Conservation (phyloP, 2,888 invertebrate genomes). For the Synergus gifuensis region DNA sequence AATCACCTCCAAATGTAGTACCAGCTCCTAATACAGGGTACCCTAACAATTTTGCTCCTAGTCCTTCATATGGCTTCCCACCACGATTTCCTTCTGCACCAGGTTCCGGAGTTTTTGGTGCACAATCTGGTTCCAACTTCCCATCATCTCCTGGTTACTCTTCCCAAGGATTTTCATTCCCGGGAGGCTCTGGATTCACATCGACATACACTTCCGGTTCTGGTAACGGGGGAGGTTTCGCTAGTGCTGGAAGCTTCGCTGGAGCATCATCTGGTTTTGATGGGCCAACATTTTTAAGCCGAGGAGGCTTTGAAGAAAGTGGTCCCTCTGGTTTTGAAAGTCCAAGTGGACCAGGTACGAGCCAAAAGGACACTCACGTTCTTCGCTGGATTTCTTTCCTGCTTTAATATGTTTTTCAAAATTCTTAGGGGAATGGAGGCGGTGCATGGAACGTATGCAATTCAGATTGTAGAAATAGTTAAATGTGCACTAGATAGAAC, state of each 20-base stretch:
- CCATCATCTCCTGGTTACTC: neutral
- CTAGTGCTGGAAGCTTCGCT: neutral
- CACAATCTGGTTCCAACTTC: neutral
- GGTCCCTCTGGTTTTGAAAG: neutral
- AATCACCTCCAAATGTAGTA: neutral
- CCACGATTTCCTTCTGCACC: neutral
- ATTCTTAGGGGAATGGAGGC: neutral
- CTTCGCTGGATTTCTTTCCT: neutral
- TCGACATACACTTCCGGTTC: neutral
- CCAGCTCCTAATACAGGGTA: neutral
- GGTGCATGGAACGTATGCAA: neutral
- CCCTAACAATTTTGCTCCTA: neutral
- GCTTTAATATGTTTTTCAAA: neutral
- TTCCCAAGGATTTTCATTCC: constrained; percentile 1
- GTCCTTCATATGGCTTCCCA: neutral
- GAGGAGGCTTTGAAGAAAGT: neutral
- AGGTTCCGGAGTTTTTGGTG: neutral
- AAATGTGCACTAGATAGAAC: neutral
- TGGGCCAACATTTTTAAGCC: neutral
- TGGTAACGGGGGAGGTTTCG: neutral
- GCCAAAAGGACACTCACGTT: neutral
- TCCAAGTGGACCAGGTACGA: constrained; percentile 15
- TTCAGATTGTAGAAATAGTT: neutral
- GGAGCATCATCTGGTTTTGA: neutral
- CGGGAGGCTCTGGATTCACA: neutral